These are phyloP conservation scores for Amblyraja radiata DNA, from an alignment of 2,797 vertebrate species.

Conservation along the genomic window DNA sequence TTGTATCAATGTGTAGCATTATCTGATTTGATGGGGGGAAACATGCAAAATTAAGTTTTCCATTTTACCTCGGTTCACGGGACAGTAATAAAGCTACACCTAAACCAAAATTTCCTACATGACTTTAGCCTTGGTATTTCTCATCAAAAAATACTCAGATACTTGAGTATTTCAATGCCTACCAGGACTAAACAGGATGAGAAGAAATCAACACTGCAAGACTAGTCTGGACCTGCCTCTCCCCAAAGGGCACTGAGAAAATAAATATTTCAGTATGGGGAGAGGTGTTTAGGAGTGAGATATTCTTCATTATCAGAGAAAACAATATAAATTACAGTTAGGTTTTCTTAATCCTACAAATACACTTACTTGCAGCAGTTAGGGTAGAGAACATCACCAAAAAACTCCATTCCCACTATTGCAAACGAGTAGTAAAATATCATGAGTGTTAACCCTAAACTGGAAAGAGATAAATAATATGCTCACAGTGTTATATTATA, in stretches of 20 bases:
- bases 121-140: background rate
- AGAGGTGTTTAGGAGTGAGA: background rate
- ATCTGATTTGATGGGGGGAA: no score
- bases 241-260: background rate
- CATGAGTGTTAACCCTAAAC: constrained; percentile 87
- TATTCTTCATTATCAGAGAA: background rate
- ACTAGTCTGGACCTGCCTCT: background rate
- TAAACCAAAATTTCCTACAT: background rate
- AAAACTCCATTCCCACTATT: constrained; percentile 97
- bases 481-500: no score
- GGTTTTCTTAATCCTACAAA: background rate
- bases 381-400: constrained; percentile 76
- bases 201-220: background rate
- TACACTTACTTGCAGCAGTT: constrained; percentile 95
- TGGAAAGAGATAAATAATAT: constrained; percentile 46
- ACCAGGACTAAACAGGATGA: background rate
- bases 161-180: background rate
- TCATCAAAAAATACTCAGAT: background rate
- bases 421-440: constrained; percentile 98
- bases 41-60: no score
- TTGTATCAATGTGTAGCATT: no score
- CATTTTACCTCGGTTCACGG: no score
- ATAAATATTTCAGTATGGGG: background rate
- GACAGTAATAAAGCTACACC: no score
- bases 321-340: background rate